Evolutionary conservation across 2,888 invertebrate genomes (phyloP), one percentile per base, ranked within the genome.

Genomic region (Amphipoea lucens): DNA sequence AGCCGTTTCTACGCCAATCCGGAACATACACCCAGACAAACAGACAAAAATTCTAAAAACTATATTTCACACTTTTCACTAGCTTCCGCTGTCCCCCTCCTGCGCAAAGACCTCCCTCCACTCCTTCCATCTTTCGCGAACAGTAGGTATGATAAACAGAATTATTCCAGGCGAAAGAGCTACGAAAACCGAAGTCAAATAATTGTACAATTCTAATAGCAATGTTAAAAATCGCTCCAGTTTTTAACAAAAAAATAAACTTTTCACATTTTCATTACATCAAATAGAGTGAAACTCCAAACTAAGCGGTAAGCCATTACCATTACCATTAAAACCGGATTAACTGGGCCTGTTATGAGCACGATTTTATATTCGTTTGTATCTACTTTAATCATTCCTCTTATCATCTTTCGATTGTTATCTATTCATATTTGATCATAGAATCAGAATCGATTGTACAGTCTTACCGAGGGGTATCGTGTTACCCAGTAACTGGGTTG

Each of bases 281-380:
- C 20, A 14, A 78, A 71, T 17, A 40, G 57, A 78, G 23, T 40
- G 14, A 17, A 57, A 40, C 29, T 72, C 17, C 23, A 57, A 79
- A 72, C 48, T 45, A 57, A 78, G n/a, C 65, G 23, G 54, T 78
- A 14, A 78, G 65, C 72, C 14, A n/a, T n/a, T n/a, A n/a, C n/a
- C n/a, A n/a, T n/a, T n/a, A 29, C 72, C 78, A 66, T 72, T 72
- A 78, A 66, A 79, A 72, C 17, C 6, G 57, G 72, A 66, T 79
- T 78, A 78, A 79, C 12, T 40, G 2, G 45, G 40, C 3, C 65
- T 29, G 57, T 17, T 77, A 68, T 14, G 69, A 69, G 9, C 57
- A 6, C 29, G 65, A 40, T 40, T 73, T 40, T 14, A 42, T 29
- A 48, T 66, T 48, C 65, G 78, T 72, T 57, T 77, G 6, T 42